Evolutionary conservation across 2,888 invertebrate genomes (phyloP).

Genomic region (Ypsolopha sequella): DNA sequence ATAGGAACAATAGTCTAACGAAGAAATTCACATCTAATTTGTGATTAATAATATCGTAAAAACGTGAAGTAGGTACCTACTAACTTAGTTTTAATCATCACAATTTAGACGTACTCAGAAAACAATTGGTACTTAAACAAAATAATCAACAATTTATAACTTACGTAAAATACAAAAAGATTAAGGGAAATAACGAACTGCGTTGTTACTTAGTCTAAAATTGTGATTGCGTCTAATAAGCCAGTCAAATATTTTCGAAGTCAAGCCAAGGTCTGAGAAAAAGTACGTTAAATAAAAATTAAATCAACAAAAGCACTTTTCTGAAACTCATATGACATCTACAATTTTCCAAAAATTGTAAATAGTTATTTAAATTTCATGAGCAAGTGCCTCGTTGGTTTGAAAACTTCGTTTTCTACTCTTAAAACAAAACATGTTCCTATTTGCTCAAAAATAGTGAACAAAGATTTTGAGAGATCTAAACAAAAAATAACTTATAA

Average conservation of each 20-base stretch:
- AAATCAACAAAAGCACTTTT: no score
- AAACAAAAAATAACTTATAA: background rate
- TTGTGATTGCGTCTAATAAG: no score
- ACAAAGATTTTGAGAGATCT: constrained; percentile 9
- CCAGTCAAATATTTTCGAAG: no score
- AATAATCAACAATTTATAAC: no score
- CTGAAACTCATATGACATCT: background rate
- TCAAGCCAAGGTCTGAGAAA: no score
- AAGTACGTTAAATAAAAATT: no score
- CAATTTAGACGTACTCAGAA: background rate
- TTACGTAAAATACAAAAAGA: no score
- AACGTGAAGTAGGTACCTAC: background rate
- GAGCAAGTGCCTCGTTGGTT: background rate
- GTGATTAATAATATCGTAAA: background rate
- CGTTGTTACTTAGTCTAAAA: no score
- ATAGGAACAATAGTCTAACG: background rate
- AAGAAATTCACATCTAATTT: background rate
- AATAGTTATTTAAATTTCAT: background rate
- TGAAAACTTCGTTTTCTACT: background rate
- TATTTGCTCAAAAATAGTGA: constrained; percentile 17
- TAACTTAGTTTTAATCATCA: background rate
- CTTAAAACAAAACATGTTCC: constrained; percentile 11
- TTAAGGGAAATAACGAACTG: no score
- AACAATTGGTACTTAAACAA: no score
- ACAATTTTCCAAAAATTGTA: background rate